Base-by-base conservation (phyloP, 2,797 vertebrate genomes). In the Rhyacichthys aspro region DNA sequence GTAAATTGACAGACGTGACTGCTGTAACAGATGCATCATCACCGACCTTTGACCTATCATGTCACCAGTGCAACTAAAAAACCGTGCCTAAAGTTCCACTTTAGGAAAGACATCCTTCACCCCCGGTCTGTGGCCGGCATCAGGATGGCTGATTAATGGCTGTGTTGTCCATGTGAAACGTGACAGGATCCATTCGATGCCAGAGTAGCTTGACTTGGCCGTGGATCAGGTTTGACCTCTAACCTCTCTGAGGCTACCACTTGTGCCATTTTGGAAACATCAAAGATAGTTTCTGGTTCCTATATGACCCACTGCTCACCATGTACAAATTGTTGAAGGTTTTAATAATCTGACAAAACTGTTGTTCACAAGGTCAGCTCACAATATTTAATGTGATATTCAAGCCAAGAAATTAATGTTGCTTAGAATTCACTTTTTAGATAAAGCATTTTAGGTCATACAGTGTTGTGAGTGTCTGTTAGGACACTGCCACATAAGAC, bases 401-500 rank as follows among this genome's bases (percentile, higher is more conserved):
- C 7, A 28, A 28, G 23, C 23, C 23, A 28, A 14, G 12, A n/a
- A 41, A n/a, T 14, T 11, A 14, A 41, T 1, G 38, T 1, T 39
- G 11, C 8, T 12, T 41, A 5, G 12, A n/a, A n/a, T 41, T 1
- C 11, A 41, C 1, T 41, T 41, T 1, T n/a, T n/a, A n/a, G n/a
- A n/a, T n/a, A 53, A 47, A 8, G 23, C 19, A 34, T 69, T 55
- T 55, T 1, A 8, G 43, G 15, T 54, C 43, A 54, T 16, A 5
- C 19, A 56, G n/a, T 55, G 18, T 33, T 6, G 32, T 14, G 36
- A 42, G 53, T 41, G 45, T 70, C 44, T 59, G n/a, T n/a, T n/a
- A n/a, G n/a, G n/a, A n/a, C n/a, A n/a, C 16, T 45, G 78, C 34
- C 58, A 82, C 72, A 44, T 59, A 74, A 78, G 46, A 74, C 67